A percentile compares a stretch with the other conserved stretches of the same genome.
phyloP scores from a whole-genome alignment of 1,140 invertebrate species.

The Drosophila guanche region DNA sequence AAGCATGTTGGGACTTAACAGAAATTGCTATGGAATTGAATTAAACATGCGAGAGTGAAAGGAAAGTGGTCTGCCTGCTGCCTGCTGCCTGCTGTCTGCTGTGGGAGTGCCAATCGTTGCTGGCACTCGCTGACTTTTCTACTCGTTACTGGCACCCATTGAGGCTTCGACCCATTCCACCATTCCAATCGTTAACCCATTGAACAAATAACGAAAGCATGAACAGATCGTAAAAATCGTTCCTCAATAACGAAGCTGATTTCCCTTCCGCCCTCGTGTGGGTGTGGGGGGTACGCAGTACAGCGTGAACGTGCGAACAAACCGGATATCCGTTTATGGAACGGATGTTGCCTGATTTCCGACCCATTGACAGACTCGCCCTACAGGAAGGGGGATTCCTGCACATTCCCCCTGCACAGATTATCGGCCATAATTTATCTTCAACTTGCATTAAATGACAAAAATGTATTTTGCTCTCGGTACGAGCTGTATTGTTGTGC shows the following conservation, averaged over 20 bases:
- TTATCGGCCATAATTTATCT: slow-evolving; percentile 72
- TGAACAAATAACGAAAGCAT: neutral
- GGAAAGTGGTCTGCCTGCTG: neutral
- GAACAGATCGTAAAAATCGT: neutral
- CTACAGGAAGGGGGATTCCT: neutral
- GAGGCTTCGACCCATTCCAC: neutral
- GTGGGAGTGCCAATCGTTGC: neutral
- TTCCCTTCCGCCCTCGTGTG: neutral
- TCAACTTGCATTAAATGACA: slow-evolving; percentile 71
- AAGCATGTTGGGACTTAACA: slow-evolving; percentile 25
- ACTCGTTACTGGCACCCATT: neutral
- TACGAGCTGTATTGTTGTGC: slow-evolving; percentile 17
- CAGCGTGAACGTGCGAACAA: slow-evolving; percentile 76
- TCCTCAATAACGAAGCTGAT: slow-evolving; percentile 14
- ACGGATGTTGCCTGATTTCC: slow-evolving; percentile 77
- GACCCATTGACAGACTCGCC: slow-evolving; percentile 58
- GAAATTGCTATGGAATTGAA: slow-evolving; percentile 40
- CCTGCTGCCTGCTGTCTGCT: neutral
- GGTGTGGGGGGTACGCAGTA: slow-evolving; percentile 6
- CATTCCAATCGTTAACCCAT: neutral
- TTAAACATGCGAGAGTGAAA: slow-evolving; percentile 36
- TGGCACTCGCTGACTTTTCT: no score
- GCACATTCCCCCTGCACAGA: slow-evolving; percentile 9
- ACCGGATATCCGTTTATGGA: slow-evolving; percentile 76
- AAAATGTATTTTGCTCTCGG: slow-evolving; percentile 52